phyloP scores from a whole-genome alignment of 2,113 vertebrate species.

The Lethenteron reissneri region DNA sequence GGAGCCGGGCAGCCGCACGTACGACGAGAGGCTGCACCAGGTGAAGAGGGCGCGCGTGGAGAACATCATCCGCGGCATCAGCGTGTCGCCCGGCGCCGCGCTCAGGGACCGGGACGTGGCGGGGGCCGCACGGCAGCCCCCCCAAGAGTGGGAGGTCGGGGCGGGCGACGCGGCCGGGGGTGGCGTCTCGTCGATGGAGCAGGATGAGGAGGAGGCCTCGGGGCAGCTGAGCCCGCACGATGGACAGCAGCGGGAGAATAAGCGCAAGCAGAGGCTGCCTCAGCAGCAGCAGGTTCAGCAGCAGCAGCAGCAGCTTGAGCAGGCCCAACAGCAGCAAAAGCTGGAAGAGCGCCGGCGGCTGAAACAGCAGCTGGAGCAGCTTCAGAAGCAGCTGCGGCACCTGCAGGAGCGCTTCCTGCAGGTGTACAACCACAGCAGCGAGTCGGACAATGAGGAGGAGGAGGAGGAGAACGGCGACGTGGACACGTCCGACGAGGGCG shows the following conservation, averaged over 20 bases:
- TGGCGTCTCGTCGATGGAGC: background rate
- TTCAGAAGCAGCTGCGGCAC: background rate
- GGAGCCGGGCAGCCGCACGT: too few species aligned
- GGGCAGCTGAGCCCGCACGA: background rate
- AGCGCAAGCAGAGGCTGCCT: slow-evolving; percentile 3
- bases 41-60: background rate
- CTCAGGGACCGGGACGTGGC: background rate
- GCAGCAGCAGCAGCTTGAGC: background rate
- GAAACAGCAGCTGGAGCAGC: background rate
- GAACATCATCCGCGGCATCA: slow-evolving; percentile 5
- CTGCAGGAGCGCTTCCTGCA: slow-evolving; percentile 5
- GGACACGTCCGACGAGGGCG: background rate
- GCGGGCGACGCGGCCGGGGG: background rate
- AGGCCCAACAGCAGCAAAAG: background rate
- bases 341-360: background rate
- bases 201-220: background rate
- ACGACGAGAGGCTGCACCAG: background rate
- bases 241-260: background rate
- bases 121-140: background rate
- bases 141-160: slow-evolving; percentile 2
- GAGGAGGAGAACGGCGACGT: background rate
- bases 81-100: background rate
- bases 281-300: background rate
- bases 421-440: background rate
- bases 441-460: background rate